Base-by-base conservation (phyloP, 2,113 vertebrate genomes). In the Paedocypris sp. region DNA sequence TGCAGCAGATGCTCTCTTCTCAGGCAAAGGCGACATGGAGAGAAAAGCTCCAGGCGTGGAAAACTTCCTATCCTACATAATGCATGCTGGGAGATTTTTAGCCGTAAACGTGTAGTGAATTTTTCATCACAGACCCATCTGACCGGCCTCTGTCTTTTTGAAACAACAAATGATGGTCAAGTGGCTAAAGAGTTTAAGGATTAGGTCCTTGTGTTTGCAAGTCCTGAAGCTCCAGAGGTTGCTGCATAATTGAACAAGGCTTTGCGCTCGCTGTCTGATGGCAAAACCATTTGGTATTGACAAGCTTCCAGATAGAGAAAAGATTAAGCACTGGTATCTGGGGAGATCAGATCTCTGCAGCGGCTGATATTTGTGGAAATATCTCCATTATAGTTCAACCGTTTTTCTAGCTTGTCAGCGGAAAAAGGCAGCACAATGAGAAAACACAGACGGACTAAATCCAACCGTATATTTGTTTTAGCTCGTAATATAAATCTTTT, bases 41-140 rank as follows among this genome's bases (percentile, higher is more conserved):
- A 22, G 47, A 57, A n/a, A 43, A 18, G 38, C 45, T 25, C 26
- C 29, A 53, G 33, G 41, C 61, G 41, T 49, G 60, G 51, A 65
- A 58, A 20, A 46, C 51, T 61, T 35, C 13, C 54, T 52, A 25
- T 46, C 62, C 43, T 74, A 60, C 62, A 71, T 74, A 68, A 69
- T 66, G 62, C 51, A 71, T 74, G 65, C 29, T 6, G 12, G 22
- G 48, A 65, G 58, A 62, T 68, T 67, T 53, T 65, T 67, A 13
- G 38, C n/a, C 22, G 57, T 57, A 63, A 66, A 70, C 65, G 62
- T 36, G 38, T 62, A 36, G 52, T 71, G 65, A 73, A 64, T 73
- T 71, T 75, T 70, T 75, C 60, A 75, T 70, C 23, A 60, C 48
- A 67, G 50, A 66, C 60, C 26, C 43, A 60, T 28, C 32, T 56